Percentiles rank a stretch among this genome's conserved stretches.
Evolutionary conservation across 2,113 vertebrate species (phyloP).

Genomic region (Seriola dumerili): DNA sequence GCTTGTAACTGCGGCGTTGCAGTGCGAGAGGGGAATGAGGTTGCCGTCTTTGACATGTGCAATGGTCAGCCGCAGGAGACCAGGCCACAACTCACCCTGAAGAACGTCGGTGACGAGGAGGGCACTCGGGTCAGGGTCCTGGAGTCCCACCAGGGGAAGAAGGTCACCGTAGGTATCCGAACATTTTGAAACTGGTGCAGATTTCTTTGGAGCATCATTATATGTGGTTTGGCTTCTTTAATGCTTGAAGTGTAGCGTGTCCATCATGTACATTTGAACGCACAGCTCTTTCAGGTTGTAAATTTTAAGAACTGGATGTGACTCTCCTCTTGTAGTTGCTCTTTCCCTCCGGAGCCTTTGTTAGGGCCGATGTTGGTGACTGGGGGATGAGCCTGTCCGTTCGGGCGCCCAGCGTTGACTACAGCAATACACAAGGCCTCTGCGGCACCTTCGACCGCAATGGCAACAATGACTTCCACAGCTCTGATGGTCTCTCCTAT

Average conservation of each 20-base stretch:
- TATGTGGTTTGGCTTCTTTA: background rate
- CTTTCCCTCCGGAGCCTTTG: conserved; percentile 87
- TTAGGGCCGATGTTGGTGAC: conserved; percentile 80
- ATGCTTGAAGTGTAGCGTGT: background rate
- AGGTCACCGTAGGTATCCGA: conserved; percentile 86
- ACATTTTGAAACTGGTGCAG: conserved; percentile 40
- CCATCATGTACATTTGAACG: background rate
- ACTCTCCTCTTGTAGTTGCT: conserved; percentile 77
- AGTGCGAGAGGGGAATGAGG: conserved; percentile 76
- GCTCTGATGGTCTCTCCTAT: conserved; percentile 49
- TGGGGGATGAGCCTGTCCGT: conserved; percentile 86
- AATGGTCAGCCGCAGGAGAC: conserved; percentile 77
- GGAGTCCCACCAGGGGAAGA: conserved; percentile 86
- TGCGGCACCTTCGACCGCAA: conserved; percentile 85
- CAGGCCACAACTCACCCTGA: conserved; percentile 79
- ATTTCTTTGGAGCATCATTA: background rate
- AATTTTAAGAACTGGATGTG: conserved; percentile 5
- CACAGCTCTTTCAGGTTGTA: background rate
- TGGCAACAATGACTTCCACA: conserved; percentile 82
- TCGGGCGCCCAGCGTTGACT: conserved; percentile 80
- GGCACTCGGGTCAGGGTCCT: conserved; percentile 77
- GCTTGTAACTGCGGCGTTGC: conserved; percentile 84
- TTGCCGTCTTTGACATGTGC: conserved; percentile 86
- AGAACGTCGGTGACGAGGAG: conserved; percentile 28
- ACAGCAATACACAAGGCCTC: conserved; percentile 82